phyloP scores from a whole-genome alignment of 2,113 vertebrate genomes.

The Isichthys henryi region DNA sequence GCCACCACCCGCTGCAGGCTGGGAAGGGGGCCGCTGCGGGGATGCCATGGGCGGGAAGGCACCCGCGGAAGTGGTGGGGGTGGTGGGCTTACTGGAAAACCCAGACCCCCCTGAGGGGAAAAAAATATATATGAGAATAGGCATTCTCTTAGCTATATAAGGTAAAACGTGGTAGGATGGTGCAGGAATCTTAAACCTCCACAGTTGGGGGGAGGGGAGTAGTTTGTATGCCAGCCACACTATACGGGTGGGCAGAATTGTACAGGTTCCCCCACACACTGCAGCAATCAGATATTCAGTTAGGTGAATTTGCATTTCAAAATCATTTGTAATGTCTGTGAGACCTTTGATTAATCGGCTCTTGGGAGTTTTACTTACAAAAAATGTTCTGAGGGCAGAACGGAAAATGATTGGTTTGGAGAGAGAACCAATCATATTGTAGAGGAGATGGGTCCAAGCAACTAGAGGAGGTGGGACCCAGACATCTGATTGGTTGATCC shows the following conservation, averaged over 20 bases:
- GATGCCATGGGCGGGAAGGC: constrained; percentile 82
- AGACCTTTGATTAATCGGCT: not conserved
- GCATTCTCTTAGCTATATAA: not conserved
- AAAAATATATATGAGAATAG: not conserved
- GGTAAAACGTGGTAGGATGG: not conserved
- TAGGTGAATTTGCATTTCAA: not conserved
- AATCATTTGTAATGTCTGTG: not conserved
- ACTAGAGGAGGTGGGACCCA: too few species aligned
- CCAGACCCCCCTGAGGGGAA: constrained; percentile 67
- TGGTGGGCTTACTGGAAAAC: constrained; percentile 91
- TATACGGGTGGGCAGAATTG: not conserved
- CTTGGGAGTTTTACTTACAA: too few species aligned
- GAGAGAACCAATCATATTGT: too few species aligned
- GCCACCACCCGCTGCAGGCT: constrained; percentile 55
- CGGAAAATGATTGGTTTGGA: too few species aligned
- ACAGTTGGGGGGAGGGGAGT: not conserved
- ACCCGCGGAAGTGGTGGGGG: constrained; percentile 79
- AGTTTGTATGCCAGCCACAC: not conserved
- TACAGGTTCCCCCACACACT: not conserved
- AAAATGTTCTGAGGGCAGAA: too few species aligned
- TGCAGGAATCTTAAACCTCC: not conserved
- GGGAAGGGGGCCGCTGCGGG: constrained; percentile 79
- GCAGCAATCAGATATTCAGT: not conserved
- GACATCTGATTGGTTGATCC: too few species aligned
- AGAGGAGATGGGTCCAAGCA: too few species aligned